Conservation (phyloP, 2,113 vertebrate genomes). For the Percina caprodes region DNA sequence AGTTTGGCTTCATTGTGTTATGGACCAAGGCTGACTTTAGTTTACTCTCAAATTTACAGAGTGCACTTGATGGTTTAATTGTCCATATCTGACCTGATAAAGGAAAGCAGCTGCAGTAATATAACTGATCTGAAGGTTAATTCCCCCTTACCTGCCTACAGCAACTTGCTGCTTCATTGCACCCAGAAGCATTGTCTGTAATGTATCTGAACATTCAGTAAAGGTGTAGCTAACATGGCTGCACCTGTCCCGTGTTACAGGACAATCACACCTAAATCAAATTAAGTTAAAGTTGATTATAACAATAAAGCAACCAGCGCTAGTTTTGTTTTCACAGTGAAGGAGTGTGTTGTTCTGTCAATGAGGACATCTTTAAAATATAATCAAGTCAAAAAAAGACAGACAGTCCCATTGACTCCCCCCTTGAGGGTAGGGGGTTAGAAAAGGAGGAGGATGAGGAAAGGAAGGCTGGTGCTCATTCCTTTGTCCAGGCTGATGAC, state of each 20-base stretch:
- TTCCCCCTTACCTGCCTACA: background rate
- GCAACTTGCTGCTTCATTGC: constrained; percentile 8
- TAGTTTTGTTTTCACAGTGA: constrained; percentile 37
- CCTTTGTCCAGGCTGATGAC: constrained; percentile 6
- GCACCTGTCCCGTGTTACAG: background rate
- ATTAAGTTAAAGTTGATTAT: constrained; percentile 3
- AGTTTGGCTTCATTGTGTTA: constrained; percentile 2
- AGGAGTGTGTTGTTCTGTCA: constrained; percentile 15
- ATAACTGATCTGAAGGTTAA: background rate
- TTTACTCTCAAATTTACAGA: background rate
- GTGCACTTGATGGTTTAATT: background rate
- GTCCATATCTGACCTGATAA: constrained; percentile 5
- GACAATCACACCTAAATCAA: background rate
- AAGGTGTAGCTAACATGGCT: background rate
- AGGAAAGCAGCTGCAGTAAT: constrained; percentile 11
- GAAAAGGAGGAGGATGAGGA: background rate
- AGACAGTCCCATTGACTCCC: background rate
- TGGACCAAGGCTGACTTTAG: background rate
- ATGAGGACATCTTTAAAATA: background rate
- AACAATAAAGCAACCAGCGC: constrained; percentile 6
- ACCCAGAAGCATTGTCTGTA: background rate
- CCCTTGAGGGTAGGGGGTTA: background rate
- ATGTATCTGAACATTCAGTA: background rate
- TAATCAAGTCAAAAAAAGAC: background rate
- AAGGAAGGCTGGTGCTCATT: background rate